phyloP scores from a whole-genome alignment of 2,797 vertebrate genomes.

The Adrianichthys oophorus region DNA sequence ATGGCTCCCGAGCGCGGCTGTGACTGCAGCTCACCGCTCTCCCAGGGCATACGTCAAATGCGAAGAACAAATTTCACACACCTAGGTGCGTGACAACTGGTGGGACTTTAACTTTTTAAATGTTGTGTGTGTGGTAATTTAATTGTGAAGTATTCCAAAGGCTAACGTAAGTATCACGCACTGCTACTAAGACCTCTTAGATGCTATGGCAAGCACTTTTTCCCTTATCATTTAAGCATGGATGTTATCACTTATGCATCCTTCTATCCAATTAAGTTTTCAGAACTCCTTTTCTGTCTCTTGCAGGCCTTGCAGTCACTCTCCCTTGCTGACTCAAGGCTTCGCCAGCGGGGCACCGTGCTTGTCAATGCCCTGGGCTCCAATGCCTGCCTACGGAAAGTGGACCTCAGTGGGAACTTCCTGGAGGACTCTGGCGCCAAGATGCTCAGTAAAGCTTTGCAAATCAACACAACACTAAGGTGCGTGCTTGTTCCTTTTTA shows the following conservation, averaged over 20 bases:
- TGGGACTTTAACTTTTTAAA: too few species aligned
- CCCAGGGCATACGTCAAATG: too few species aligned
- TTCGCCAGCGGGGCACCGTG: constrained; percentile 87
- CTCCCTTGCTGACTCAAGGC: constrained; percentile 85
- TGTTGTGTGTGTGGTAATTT: too few species aligned
- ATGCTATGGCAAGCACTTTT: too few species aligned
- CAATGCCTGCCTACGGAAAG: constrained; percentile 86
- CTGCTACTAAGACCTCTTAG: too few species aligned
- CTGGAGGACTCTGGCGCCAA: constrained; percentile 91
- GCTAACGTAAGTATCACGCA: too few species aligned
- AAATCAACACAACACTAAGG: constrained; percentile 83
- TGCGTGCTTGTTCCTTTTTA: constrained; percentile 29
- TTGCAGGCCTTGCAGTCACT: constrained; percentile 86
- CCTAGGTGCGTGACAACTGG: too few species aligned
- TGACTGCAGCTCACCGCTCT: too few species aligned
- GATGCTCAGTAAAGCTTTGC: constrained; percentile 92
- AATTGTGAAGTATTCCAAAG: too few species aligned
- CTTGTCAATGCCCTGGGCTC: constrained; percentile 90
- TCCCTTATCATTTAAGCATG: neutral
- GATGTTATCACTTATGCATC: neutral
- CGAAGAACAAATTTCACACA: too few species aligned
- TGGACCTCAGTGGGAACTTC: constrained; percentile 89
- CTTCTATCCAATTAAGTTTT: neutral
- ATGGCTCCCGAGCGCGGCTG: too few species aligned
- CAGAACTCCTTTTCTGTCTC: neutral